Evolutionary conservation across 2,888 invertebrate species (phyloP), one percentile per base, ranked within the genome.

Genomic region (Chalcosyrphus nemorum): DNA sequence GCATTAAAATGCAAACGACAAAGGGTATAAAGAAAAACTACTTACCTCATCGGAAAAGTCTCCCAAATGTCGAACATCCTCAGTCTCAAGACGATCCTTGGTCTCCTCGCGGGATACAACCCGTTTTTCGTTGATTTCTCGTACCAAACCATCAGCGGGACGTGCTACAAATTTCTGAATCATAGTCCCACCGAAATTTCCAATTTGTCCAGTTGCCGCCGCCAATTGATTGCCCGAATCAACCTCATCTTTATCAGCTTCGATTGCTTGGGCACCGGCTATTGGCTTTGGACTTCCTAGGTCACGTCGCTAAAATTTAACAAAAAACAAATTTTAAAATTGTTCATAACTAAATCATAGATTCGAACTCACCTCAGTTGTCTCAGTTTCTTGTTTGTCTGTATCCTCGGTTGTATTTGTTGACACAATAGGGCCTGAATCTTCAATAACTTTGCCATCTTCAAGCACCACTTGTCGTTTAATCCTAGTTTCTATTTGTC

Each of bases 401-500:
- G 96, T 96, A 90, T 97, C 97, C 92, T 97, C 97, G 54, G 96
- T 97, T 86, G 97, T 97, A 86, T 96, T 96, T 86, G 97, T 97
- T 87, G 97, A 97, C 89, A 97, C 95, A 91, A 97, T 94, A 3
- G 97, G 97, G 9, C 97, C 97, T 2, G 97, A 95, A 92, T 97
- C 97, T 87, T 95, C 96, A 82, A 97, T 95, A 80, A 98, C 96
- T 89, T 96, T 95, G 32, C 97, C 97, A 93, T 97, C 97, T 93
- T 97, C 97, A 86, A 97, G 93, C 86, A 97, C 94, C 82, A 97
- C 94, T 92, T 97, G 97, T 47, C 97, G 93, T 91, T 97, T 97
- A 45, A 97, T 97, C 86, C 97, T 93, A 47, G 97, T 97, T 89
- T 97, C 97, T 88, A 97, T 97, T 92, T 97, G 97, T 87, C 96